A percentile compares a stretch with the other conserved stretches of the same genome.
phyloP scores from a whole-genome alignment of 1,140 invertebrate genomes.

The Eurytemora carolleeae region DNA sequence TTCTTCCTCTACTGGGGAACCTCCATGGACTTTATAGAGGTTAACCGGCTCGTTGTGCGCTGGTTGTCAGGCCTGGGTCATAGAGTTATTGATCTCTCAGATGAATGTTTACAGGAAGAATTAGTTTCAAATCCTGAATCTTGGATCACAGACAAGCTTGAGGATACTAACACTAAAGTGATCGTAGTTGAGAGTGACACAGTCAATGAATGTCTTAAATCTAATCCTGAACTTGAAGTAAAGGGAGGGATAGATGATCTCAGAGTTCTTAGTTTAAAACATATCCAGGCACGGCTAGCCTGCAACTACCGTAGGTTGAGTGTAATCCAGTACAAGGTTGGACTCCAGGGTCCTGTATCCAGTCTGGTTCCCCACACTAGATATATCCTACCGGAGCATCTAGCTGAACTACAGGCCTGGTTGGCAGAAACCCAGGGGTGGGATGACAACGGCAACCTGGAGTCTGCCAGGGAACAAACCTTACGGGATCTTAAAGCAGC shows the following conservation, averaged over 20 bases:
- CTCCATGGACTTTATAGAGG: neutral
- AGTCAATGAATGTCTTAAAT: neutral
- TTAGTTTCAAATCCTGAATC: neutral
- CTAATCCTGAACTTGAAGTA: neutral
- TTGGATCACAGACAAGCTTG: neutral
- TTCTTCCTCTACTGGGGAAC: neutral
- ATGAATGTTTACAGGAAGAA: neutral
- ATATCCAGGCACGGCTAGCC: neutral
- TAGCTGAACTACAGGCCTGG: neutral
- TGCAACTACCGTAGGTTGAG: neutral
- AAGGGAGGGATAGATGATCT: neutral
- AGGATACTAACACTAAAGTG: neutral
- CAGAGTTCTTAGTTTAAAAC: neutral
- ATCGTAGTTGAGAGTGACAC: neutral
- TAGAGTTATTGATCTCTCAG: neutral
- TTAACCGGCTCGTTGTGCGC: neutral
- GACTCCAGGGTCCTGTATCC: neutral
- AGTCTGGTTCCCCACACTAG: neutral
- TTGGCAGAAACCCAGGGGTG: neutral
- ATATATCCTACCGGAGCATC: neutral
- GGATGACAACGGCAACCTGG: neutral
- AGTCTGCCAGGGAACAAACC: neutral
- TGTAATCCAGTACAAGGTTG: neutral
- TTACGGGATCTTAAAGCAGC: neutral
- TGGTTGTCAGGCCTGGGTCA: neutral